phyloP scores from a whole-genome alignment of 2,797 vertebrate species.

The Micromesistius poutassou region DNA sequence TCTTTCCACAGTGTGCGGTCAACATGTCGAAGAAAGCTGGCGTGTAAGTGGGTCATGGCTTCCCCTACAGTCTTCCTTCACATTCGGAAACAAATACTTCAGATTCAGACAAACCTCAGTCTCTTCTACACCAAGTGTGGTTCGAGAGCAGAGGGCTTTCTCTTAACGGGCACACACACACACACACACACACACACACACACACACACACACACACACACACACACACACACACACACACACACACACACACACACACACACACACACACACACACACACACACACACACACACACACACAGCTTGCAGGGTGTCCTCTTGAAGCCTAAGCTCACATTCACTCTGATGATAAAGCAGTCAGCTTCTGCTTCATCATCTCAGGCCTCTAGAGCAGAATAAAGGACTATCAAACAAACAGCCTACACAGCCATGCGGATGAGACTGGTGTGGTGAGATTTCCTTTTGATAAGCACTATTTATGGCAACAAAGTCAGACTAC shows the following conservation, averaged over 20 bases:
- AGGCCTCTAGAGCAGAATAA: neutral
- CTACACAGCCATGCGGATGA: neutral
- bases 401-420: neutral
- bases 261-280: neutral
- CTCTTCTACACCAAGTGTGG: constrained; percentile 41
- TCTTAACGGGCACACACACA: neutral
- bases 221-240: neutral
- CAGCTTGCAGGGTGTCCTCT: neutral
- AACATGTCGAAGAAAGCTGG: constrained; percentile 40
- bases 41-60: constrained; percentile 61
- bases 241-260: neutral
- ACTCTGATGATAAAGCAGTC: neutral
- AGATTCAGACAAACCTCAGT: constrained; percentile 58
- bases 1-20: constrained; percentile 37
- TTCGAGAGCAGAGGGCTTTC: constrained; percentile 57
- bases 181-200: neutral
- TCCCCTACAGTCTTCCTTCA: constrained; percentile 53
- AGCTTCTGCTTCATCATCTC: neutral
- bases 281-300: neutral
- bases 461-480: neutral
- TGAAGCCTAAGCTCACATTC: neutral
- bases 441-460: neutral
- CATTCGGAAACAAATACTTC: constrained; percentile 57
- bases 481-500: neutral
- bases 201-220: neutral